Evolutionary conservation across 1,140 invertebrate genomes (phyloP), one percentile per base, ranked within the genome.

Genomic region (Andrena cerasifolii): DNA sequence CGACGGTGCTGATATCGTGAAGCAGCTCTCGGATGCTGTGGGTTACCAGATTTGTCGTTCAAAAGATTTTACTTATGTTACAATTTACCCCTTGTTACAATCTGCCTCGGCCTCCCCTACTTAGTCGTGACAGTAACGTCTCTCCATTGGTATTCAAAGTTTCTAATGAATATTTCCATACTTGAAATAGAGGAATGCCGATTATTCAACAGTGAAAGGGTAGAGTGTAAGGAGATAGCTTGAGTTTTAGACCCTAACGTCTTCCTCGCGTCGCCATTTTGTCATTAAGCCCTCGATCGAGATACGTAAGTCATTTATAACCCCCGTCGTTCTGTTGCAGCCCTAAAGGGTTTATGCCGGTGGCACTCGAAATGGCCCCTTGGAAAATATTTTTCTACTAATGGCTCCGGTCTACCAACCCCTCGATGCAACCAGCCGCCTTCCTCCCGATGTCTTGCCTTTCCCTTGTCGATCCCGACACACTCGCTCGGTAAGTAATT

Each of bases 341-440:
- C 74, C 74, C 79, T 68, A 82, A 86, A 81, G 71, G 78, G 78
- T 82, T 86, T 79, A 67, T 28, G 24, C 49, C 61, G 58, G 68
- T 65, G 58, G 33, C 53, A 80, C 78, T 86, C 74, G 80, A 86
- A 78, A 82, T 75, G 54, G 78, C 80, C 86, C 83, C 75, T 88
- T 79, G 70, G 70, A 88, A 88, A 89, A 89, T 73, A 89, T 89
- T 89, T 89, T 89, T 89, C 87, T 87, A 87, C 87, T 89, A 89
- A 89, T 89, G 87, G 87, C 80, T 86, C 83, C 78, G 74, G 67
- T 82, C 76, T 68, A 67, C 45, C 83, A 67, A 85, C 83, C 82
- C 81, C 84, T 85, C 83, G 65, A 74, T 51, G 66, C 58, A 72
- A 31, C 58, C 65, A 72, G 47, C 51, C 65, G 36, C 74, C 65